Evolutionary conservation across 2,888 invertebrate genomes (phyloP).

Genomic region (Ectobius pallidus): DNA sequence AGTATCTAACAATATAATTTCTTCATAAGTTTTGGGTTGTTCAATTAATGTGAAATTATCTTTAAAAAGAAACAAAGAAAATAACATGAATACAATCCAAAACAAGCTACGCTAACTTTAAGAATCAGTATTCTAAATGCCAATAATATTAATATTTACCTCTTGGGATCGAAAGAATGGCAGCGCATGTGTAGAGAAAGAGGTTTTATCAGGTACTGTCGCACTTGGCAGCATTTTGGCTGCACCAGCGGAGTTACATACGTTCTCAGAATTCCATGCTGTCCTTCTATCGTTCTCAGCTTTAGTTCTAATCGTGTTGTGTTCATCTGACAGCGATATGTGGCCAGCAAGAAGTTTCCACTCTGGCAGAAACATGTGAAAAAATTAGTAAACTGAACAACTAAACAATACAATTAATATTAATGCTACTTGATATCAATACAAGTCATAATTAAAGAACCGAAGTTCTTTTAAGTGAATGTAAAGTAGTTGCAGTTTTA

Average conservation of each 20-base stretch:
- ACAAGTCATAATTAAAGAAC: too few species aligned
- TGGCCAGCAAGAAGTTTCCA: constrained; percentile 77
- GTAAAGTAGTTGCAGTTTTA: too few species aligned
- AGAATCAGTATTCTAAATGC: too few species aligned
- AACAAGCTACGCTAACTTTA: too few species aligned
- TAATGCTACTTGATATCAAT: too few species aligned
- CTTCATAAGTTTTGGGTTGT: too few species aligned
- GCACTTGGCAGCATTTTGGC: constrained; percentile 77
- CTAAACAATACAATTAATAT: too few species aligned
- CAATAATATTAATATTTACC: constrained; percentile 56
- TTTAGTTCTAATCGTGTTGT: constrained; percentile 88
- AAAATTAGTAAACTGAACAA: neutral
- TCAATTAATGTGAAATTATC: too few species aligned
- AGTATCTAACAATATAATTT: too few species aligned
- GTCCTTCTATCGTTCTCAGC: constrained; percentile 80
- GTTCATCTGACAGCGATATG: constrained; percentile 92
- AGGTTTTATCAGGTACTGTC: constrained; percentile 73
- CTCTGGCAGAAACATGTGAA: constrained; percentile 58
- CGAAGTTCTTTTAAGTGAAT: too few species aligned
- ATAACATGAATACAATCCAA: too few species aligned
- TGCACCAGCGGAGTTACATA: constrained; percentile 80
- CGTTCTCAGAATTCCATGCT: constrained; percentile 73
- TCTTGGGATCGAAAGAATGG: constrained; percentile 66
- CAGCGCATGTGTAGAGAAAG: constrained; percentile 77
- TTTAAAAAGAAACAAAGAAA: too few species aligned